Conservation (phyloP, 2,113 vertebrate genomes). For the Eupsittula cactorum region DNA sequence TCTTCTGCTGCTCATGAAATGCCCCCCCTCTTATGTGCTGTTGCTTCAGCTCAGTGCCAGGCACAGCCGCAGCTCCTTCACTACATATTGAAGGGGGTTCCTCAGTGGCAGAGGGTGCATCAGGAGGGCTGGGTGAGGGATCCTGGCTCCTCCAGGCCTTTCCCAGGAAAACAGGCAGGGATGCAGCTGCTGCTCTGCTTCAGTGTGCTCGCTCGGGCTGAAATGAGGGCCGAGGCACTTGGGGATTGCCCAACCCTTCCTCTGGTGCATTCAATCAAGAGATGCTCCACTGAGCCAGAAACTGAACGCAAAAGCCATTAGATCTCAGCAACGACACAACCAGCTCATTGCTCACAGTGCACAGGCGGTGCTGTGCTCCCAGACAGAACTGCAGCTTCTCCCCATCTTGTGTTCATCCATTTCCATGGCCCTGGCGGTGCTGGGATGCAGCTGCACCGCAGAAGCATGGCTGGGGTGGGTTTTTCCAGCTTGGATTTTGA, state of each 20-base stretch:
- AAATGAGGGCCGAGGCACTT: not conserved
- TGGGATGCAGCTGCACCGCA: fast-evolving
- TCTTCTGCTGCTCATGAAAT: not conserved
- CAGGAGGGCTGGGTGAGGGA: not conserved
- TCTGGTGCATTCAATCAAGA: not conserved
- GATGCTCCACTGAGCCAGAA: slow-evolving; percentile 50
- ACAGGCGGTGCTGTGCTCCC: not conserved
- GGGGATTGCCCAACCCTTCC: not conserved
- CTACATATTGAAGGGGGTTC: fast-evolving
- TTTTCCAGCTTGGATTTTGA: not conserved
- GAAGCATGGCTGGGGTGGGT: not conserved
- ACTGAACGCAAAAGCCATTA: not conserved
- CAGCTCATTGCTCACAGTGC: not conserved
- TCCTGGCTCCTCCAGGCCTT: not conserved
- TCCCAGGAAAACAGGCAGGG: not conserved
- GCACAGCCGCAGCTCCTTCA: not conserved
- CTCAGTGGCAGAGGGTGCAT: not conserved
- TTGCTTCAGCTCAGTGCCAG: not conserved
- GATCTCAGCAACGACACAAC: not conserved
- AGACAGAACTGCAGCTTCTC: fast-evolving
- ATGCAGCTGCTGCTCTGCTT: not conserved
- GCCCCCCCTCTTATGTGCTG: not conserved
- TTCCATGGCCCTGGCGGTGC: not conserved
- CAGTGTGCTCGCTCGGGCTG: fast-evolving
- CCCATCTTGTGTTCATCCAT: not conserved